phyloP scores from a whole-genome alignment of 2,797 vertebrate genomes.

The Sparus aurata region DNA sequence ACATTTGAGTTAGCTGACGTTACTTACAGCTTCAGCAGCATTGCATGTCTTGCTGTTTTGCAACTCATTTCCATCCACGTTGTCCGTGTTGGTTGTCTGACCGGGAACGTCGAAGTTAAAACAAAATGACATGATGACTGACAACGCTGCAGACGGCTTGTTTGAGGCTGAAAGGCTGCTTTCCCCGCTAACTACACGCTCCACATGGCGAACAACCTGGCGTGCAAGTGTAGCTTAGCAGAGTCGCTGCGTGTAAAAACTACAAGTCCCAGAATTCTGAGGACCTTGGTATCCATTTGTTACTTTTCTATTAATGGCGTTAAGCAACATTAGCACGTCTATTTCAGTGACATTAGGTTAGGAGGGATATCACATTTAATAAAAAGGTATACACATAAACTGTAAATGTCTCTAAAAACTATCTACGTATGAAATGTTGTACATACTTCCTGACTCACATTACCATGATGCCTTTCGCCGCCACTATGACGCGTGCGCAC shows the following conservation, averaged over 20 bases:
- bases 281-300: neutral
- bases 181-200: neutral
- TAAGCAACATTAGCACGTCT: rapidly evolving
- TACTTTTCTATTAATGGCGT: neutral
- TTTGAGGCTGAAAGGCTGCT: neutral
- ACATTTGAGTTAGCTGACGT: neutral
- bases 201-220: constrained; percentile 44
- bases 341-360: rapidly evolving
- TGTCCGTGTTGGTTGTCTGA: constrained; percentile 21
- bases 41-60: constrained; percentile 38
- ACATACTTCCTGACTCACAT: constrained; percentile 54
- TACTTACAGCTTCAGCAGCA: constrained; percentile 67
- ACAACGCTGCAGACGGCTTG: neutral
- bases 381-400: no score
- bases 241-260: constrained; percentile 21
- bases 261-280: constrained; percentile 69
- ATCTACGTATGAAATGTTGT: neutral
- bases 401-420: neutral
- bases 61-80: constrained; percentile 20
- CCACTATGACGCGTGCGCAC: constrained; percentile 47
- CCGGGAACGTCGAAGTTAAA: constrained; percentile 84
- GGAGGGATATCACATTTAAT: neutral
- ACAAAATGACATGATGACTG: constrained; percentile 82
- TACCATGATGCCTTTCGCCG: constrained; percentile 60
- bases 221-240: constrained; percentile 16